A percentile compares a stretch with the other conserved stretches of the same genome.
Conservation (phyloP, 1,140 invertebrate genomes). For the Musca domestica region DNA sequence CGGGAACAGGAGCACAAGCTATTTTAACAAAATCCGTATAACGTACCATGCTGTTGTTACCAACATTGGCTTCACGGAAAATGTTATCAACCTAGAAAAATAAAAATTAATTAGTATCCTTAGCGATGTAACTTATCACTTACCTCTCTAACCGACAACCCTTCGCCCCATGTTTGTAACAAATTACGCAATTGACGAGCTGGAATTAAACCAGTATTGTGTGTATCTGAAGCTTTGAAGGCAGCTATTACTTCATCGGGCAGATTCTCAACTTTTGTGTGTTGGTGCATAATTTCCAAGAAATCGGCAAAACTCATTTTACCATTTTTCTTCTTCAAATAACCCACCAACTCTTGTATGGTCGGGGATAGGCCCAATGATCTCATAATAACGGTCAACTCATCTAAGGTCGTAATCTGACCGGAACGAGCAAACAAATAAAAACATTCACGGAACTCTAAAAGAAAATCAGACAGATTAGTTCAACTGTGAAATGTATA, state of each 20-base stretch:
- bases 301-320: conserved; percentile 96
- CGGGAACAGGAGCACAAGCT: conserved; percentile 88
- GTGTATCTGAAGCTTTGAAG: conserved; percentile 79
- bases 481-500: not conserved
- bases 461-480: not conserved
- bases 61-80: conserved; percentile 88
- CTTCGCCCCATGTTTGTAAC: conserved; percentile 88
- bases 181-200: conserved; percentile 84
- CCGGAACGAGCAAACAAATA: conserved; percentile 87
- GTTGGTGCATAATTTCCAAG: conserved; percentile 90
- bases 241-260: conserved; percentile 87
- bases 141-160: conserved; percentile 85
- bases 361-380: conserved; percentile 91
- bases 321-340: conserved; percentile 81
- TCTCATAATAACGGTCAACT: conserved; percentile 90
- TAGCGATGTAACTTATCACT: not conserved
- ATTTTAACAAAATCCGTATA: conserved; percentile 94
- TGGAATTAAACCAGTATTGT: conserved; percentile 73
- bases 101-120: not conserved
- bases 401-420: conserved; percentile 82
- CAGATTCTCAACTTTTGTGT: conserved; percentile 81
- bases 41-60: conserved; percentile 74
- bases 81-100: conserved; percentile 76
- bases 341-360: conserved; percentile 82
- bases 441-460: conserved; percentile 93